Evolutionary conservation across 1,140 invertebrate genomes (phyloP).

Genomic region (Dysdera silvatica): DNA sequence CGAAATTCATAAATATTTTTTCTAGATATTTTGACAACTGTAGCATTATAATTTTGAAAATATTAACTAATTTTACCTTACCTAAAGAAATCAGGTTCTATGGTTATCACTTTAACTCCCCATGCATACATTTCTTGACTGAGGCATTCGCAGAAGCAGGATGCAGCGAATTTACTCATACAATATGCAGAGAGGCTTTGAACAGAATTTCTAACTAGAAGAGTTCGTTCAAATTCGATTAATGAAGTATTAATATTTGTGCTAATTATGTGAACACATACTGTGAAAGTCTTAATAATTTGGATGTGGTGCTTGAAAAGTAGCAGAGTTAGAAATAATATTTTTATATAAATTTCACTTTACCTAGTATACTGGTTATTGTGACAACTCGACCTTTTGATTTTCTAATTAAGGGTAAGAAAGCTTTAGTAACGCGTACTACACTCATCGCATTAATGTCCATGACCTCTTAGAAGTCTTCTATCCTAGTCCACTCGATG

Average conservation of each 20-base stretch:
- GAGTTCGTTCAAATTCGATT: no score
- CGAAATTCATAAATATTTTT: no score
- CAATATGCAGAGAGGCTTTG: conserved; percentile 49
- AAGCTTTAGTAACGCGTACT: conserved; percentile 51
- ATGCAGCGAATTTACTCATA: conserved; percentile 49
- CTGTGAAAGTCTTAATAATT: no score
- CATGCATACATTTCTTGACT: conserved; percentile 51
- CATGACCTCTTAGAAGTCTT: conserved; percentile 34
- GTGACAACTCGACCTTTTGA: conserved; percentile 54
- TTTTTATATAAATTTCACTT: no score
- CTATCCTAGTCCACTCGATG: conserved; percentile 46
- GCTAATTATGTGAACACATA: no score
- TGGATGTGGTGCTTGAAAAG: no score
- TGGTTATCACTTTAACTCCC: conserved; percentile 48
- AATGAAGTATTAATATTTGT: no score
- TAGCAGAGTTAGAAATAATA: no score
- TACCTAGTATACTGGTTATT: conserved; percentile 49
- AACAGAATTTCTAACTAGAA: conserved; percentile 38
- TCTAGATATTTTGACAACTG: no score
- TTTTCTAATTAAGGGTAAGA: conserved; percentile 66
- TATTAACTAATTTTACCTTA: no score
- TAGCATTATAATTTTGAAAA: no score
- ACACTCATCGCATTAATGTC: conserved; percentile 61
- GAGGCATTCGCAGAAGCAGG: conserved; percentile 49
- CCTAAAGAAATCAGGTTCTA: conserved; percentile 49